Conservation (phyloP, 2,797 vertebrate species). For the Xiphorhynchus erythropygius region DNA sequence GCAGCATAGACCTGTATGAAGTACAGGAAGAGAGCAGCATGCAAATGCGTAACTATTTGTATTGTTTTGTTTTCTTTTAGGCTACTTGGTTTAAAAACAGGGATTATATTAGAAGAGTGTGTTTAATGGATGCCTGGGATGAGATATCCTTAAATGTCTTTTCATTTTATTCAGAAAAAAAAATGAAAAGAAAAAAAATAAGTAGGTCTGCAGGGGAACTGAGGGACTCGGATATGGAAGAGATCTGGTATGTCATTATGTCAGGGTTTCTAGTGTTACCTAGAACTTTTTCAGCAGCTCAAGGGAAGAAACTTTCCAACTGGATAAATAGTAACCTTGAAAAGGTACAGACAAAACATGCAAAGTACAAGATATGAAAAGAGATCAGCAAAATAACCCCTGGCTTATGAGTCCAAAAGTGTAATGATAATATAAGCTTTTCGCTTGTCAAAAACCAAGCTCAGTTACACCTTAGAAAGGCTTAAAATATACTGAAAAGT, state of each 20-base stretch:
- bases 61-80: background rate
- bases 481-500: background rate
- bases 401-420: slow-evolving; percentile 27
- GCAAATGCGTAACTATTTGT: background rate
- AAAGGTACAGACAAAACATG: slow-evolving; percentile 25
- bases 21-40: background rate
- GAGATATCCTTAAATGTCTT: background rate
- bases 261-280: slow-evolving; percentile 40
- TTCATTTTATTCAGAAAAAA: background rate
- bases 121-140: background rate
- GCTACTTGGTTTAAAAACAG: background rate
- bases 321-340: slow-evolving; percentile 43
- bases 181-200: background rate
- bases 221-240: background rate
- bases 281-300: slow-evolving; percentile 41
- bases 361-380: slow-evolving; percentile 13
- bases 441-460: slow-evolving; percentile 14
- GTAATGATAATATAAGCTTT: background rate
- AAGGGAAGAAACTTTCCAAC: slow-evolving; percentile 49
- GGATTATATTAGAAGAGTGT: background rate
- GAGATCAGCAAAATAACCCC: slow-evolving; percentile 48
- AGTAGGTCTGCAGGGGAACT: background rate
- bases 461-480: background rate
- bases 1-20: background rate
- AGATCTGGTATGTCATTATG: slow-evolving; percentile 38